Percentiles rank a stretch among this genome's conserved stretches.
These are phyloP conservation scores for Callipepla squamata DNA, from an alignment of 2,113 vertebrate genomes.

Conservation along the genomic window DNA sequence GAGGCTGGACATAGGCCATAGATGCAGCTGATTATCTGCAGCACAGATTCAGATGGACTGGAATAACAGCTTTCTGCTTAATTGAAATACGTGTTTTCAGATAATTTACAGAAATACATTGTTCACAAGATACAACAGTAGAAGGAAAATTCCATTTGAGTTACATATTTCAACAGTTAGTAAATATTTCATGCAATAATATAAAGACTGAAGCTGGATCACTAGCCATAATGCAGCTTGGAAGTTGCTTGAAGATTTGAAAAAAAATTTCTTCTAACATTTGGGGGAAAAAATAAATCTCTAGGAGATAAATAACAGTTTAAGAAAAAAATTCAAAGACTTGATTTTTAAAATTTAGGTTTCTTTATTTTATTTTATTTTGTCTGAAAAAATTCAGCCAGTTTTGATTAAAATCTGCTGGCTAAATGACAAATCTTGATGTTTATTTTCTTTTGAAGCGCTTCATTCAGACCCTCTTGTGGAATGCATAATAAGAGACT, in stretches of 20 bases:
- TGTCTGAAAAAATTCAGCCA: not conserved
- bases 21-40: not conserved
- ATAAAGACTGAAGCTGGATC: not conserved
- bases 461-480: not conserved
- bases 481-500: not conserved
- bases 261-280: not conserved
- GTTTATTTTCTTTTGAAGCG: not conserved
- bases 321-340: not conserved
- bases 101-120: not conserved
- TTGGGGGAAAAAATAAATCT: not conserved
- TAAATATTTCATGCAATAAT: not conserved
- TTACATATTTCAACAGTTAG: not conserved
- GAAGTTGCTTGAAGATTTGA: not conserved
- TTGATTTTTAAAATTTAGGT: not conserved
- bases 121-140: rapidly evolving
- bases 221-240: not conserved
- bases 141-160: not conserved
- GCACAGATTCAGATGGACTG: not conserved
- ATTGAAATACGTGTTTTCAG: rapidly evolving
- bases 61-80: not conserved
- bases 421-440: not conserved
- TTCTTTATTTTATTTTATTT: not conserved
- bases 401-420: not conserved
- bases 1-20: not conserved
- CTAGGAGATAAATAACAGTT: not conserved